Conservation (phyloP, 2,888 invertebrate genomes). For the Acrocera orbiculus region DNA sequence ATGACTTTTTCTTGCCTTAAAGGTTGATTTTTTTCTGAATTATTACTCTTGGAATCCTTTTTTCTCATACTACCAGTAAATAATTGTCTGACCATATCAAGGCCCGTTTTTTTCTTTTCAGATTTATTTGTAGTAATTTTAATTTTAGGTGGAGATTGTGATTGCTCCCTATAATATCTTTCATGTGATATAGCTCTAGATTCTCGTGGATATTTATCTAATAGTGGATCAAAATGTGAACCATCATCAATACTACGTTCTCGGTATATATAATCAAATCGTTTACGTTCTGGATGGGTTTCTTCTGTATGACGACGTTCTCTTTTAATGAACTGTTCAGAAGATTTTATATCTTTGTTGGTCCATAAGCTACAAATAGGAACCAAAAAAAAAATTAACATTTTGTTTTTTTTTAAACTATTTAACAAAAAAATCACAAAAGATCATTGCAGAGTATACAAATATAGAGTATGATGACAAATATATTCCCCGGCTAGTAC, state of each 20-base stretch:
- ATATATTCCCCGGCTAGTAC: too few species aligned
- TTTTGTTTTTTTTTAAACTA: too few species aligned
- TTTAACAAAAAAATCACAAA: too few species aligned
- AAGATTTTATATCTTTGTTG: constrained; percentile 53
- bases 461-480: too few species aligned
- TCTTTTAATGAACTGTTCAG: constrained; percentile 51
- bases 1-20: too few species aligned
- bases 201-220: constrained; percentile 38
- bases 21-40: too few species aligned
- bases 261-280: constrained; percentile 36
- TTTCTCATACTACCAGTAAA: constrained; percentile 53
- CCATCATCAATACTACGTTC: constrained; percentile 48
- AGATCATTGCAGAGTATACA: too few species aligned
- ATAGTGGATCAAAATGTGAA: constrained; percentile 44
- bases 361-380: too few species aligned
- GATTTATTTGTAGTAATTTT: constrained; percentile 22
- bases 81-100: constrained; percentile 61
- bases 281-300: constrained; percentile 32
- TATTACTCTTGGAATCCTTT: constrained; percentile 45
- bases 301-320: constrained; percentile 57
- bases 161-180: constrained; percentile 15
- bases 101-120: constrained; percentile 48
- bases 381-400: too few species aligned
- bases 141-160: not conserved
- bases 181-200: constrained; percentile 27